Evolutionary conservation across 2,113 vertebrate genomes (phyloP), one percentile per base, ranked within the genome.

Genomic region (Antechinus stuartii): DNA sequence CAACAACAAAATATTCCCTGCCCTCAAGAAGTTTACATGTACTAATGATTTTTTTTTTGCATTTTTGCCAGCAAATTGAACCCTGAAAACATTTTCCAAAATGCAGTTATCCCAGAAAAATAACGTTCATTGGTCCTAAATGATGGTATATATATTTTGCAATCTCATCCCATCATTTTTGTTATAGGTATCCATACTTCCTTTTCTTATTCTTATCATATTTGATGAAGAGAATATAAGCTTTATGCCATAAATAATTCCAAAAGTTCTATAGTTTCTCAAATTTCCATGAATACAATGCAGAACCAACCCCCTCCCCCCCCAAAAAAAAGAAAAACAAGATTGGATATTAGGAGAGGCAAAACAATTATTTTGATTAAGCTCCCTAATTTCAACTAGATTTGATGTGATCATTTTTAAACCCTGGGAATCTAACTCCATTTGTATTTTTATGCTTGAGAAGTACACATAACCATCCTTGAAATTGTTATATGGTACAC

Each of bases 391-490:
- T 46, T 97, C 49, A 56, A 1, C n/a, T 46, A 26, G 8, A 12
- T 27, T 24, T 61, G 2, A 19, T 94, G 49, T 92, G 54, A 8
- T 93, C 57, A 89, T 24, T 89, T 25, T 57, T 27, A 96, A 49
- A 16, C 22, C 8, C 46, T 56, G 0, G 53, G 0, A 2, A n/a
- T 89, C 91, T 94, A 90, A 49, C 47, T 16, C 94, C 26, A 91
- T 90, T 96, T 95, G 93, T 46, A 91, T 91, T 96, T 95, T 95
- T 92, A 92, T 93, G 52, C 3, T 92, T 95, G 52, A 8, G 23
- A 56, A 92, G 42, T 76, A 91, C 25, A 6, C 7, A 54, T 50
- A 46, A 50, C n/a, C 90, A 8, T 9, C 76, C 93, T 95, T 91
- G 46, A 90, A 68, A 49, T 93, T 93, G 16, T 47, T 94, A 2